Base-by-base conservation (phyloP, 2,888 invertebrate genomes). In the Leptopilina drosophilae region DNA sequence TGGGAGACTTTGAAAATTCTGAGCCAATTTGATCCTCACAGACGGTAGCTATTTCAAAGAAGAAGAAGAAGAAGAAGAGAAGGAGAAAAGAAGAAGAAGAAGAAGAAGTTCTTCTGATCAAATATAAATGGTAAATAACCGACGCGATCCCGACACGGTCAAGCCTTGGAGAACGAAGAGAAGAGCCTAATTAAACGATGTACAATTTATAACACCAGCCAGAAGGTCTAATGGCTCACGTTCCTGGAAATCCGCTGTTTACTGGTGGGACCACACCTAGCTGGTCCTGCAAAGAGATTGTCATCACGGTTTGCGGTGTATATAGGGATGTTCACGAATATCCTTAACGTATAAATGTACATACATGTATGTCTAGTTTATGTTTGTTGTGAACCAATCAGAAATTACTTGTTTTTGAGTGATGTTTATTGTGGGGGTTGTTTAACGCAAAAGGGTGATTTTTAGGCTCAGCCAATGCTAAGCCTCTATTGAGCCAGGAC, bases 161-260 rank as follows among this genome's bases (percentile, higher is more conserved):
- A 76, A 65, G 78, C 77, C 82, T 83, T 77, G 81, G 49, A 49
- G 49, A 49, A 49, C 81, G 81, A 84, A 85, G 86, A 85, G 87
- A 87, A 87, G 89, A 86, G 89, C 91, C 91, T 91, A 91, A 91
- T 91, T 91, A 91, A 91, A 91, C 91, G 91, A 91, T 91, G 91
- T 91, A 91, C 90, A 91, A 91, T 91, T 91, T 91, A 91, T 91
- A 91, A 91, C 91, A 90, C 91, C 90, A 91, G 89, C 87, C 88
- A 87, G 88, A 90, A 88, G 90, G 90, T 90, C 90, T 91, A 91
- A 91, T 90, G 91, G 91, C 89, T 90, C 89, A 88, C 91, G 91
- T 91, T 91, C 91, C 84, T 91, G 91, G 91, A 91, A 91, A 90
- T 90, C 89, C 88, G 87, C 84, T 87, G 86, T 88, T 87, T 87